Conservation (phyloP, 2,113 vertebrate genomes). For the Phalacrocorax carbo region DNA sequence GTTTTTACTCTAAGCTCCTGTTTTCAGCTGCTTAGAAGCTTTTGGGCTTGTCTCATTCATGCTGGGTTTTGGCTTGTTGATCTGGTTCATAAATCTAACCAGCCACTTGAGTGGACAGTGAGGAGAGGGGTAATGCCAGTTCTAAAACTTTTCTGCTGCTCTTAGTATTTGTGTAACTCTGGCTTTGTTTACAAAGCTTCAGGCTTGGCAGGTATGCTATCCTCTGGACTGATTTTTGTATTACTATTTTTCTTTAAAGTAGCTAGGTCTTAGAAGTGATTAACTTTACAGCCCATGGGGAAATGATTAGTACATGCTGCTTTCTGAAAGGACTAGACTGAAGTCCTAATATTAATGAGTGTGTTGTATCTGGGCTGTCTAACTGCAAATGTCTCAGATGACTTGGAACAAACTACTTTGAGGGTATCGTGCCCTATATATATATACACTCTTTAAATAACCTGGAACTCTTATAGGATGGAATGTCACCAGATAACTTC, state of each 20-base stretch:
- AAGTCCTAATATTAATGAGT: background rate
- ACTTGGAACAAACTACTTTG: slow-evolving; percentile 21
- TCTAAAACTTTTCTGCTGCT: background rate
- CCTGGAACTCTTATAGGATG: background rate
- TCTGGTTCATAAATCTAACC: background rate
- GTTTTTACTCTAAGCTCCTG: background rate
- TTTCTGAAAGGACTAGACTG: background rate
- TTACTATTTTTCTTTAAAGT: background rate
- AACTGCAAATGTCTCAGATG: slow-evolving; percentile 3
- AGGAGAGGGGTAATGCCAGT: background rate
- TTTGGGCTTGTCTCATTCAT: background rate
- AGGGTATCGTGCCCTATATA: slow-evolving; percentile 18
- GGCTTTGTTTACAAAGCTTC: slow-evolving; percentile 20
- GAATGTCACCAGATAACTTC: slow-evolving; percentile 7
- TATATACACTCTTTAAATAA: slow-evolving; percentile 47
- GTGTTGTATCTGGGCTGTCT: background rate
- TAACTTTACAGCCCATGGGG: background rate
- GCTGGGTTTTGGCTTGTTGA: background rate
- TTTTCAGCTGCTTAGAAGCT: background rate
- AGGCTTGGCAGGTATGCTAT: background rate
- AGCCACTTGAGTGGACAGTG: background rate
- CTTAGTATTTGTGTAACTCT: background rate
- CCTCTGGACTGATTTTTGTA: background rate
- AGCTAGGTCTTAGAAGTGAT: background rate
- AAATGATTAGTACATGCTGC: background rate